Percentiles rank a stretch among this genome's conserved stretches.
These are phyloP conservation scores for Portunus trituberculatus DNA, from an alignment of 1,140 invertebrate species.

Conservation along the genomic window DNA sequence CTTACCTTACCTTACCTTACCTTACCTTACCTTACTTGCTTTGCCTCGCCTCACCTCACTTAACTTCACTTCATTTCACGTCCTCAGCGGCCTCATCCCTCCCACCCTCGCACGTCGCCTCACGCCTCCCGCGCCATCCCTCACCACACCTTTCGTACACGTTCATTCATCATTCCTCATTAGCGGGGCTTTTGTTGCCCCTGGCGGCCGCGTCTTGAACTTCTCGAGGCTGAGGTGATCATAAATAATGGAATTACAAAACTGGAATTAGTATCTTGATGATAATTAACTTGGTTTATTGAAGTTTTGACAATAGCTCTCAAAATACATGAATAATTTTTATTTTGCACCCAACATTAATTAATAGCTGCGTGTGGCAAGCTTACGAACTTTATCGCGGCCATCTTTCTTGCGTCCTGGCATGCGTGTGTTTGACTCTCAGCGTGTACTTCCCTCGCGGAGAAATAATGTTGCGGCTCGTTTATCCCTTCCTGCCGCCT, in stretches of 20 bases:
- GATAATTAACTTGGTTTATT: background rate
- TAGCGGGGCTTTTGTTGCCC: background rate
- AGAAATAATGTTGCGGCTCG: too few species aligned
- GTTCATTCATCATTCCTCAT: background rate
- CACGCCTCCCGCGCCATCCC: too few species aligned
- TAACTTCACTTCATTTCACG: background rate
- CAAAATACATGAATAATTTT: background rate
- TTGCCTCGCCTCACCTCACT: background rate
- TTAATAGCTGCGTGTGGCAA: background rate
- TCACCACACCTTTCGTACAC: background rate
- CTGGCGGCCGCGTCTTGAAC: background rate
- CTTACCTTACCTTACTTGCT: background rate
- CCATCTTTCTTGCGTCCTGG: background rate
- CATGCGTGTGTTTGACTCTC: background rate
- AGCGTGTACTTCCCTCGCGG: too few species aligned
- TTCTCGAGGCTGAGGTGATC: background rate
- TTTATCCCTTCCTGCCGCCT: too few species aligned
- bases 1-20: background rate
- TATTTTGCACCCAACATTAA: background rate
- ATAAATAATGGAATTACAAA: conserved; percentile 9
- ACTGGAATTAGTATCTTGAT: background rate
- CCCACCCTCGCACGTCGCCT: too few species aligned
- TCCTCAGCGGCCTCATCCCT: too few species aligned
- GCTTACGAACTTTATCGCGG: background rate
- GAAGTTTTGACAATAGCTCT: background rate